Evolutionary conservation across 1,140 invertebrate species (phyloP).

Genomic region (Penaeus vannamei): DNA sequence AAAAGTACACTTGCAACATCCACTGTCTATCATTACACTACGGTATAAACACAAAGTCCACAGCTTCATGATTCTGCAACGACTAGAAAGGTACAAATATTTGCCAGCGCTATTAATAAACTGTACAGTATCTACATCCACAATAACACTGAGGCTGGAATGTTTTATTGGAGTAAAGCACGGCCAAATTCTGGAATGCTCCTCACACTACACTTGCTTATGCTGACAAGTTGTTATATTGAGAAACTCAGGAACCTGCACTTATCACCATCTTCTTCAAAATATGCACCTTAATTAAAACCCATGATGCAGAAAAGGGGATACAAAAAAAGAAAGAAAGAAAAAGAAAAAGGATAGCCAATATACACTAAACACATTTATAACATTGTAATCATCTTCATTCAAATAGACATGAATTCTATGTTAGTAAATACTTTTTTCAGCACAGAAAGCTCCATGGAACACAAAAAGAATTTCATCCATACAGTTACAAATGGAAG

Average conservation of each 20-base stretch:
- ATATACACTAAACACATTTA: not conserved
- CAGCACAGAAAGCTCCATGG: too few relatives aligned
- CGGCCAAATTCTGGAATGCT: not conserved
- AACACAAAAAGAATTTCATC: too few relatives aligned
- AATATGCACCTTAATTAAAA: too few relatives aligned
- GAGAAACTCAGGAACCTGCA: too few relatives aligned
- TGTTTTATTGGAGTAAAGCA: not conserved
- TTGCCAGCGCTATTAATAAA: conserved; percentile 18
- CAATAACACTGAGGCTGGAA: conserved; percentile 31
- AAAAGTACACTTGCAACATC: not conserved
- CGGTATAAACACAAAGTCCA: not conserved
- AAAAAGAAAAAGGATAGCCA: not conserved
- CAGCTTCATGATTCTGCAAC: conserved; percentile 13
- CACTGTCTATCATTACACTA: conserved; percentile 13
- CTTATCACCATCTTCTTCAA: too few relatives aligned
- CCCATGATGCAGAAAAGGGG: too few relatives aligned
- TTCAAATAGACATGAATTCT: not conserved
- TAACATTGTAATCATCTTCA: not conserved
- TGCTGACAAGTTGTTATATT: too few relatives aligned
- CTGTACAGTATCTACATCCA: conserved; percentile 29
- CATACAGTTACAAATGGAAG: too few relatives aligned
- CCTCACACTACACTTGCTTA: too few relatives aligned
- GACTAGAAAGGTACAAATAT: conserved; percentile 31
- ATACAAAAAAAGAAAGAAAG: too few relatives aligned
- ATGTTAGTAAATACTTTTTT: too few relatives aligned